These are phyloP conservation scores for Drymodes brunneopygia DNA, from an alignment of 2,113 vertebrate genomes.

Conservation along the genomic window DNA sequence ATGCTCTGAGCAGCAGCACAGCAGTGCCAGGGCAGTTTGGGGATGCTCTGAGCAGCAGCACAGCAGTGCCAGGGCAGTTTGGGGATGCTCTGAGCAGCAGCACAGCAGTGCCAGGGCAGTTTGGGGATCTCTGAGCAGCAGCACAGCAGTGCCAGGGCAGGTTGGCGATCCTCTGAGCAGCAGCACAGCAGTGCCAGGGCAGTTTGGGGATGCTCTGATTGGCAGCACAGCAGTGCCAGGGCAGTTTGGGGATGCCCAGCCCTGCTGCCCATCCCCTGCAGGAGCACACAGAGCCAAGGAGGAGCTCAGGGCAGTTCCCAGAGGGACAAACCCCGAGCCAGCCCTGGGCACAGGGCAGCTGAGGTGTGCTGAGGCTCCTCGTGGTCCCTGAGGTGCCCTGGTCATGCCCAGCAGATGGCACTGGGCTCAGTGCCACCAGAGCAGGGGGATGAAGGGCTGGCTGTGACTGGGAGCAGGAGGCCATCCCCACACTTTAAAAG, in stretches of 20 bases:
- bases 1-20: too few relatives aligned
- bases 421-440: neutral
- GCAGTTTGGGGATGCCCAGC: neutral
- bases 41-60: too few relatives aligned
- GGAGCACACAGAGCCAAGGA: neutral
- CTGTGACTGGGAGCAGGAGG: neutral
- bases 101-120: neutral
- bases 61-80: too few relatives aligned
- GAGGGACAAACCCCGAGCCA: neutral
- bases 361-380: neutral
- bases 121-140: too few relatives aligned
- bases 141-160: too few relatives aligned
- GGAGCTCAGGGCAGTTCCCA: neutral
- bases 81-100: too few relatives aligned
- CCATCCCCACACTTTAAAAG: neutral
- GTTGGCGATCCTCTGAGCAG: too few relatives aligned
- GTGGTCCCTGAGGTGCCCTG: neutral
- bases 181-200: too few relatives aligned
- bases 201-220: too few relatives aligned
- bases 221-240: neutral
- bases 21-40: too few relatives aligned
- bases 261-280: neutral
- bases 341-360: neutral
- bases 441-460: neutral
- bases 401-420: fast-evolving